A percentile compares a stretch with the other conserved stretches of the same genome.
Evolutionary conservation across 1,140 invertebrate species (phyloP).

Genomic region (Cyphomyrmex costatus): DNA sequence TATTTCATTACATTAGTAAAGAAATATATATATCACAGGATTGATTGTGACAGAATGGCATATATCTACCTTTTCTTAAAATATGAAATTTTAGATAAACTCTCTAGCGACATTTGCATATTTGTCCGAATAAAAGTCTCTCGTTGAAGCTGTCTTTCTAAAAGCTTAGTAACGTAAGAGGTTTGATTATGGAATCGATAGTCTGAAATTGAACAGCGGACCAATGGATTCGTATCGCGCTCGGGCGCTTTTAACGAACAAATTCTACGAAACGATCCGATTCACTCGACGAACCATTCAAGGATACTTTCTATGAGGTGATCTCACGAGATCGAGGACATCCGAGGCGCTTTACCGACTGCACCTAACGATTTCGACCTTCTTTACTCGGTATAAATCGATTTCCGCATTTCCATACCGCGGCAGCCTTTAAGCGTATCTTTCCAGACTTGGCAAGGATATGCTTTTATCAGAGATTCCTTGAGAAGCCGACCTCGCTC

Average conservation of each 20-base stretch:
- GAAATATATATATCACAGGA: background rate
- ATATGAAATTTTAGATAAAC: constrained; percentile 1
- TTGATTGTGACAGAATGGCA: background rate
- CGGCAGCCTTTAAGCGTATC: constrained; percentile 69
- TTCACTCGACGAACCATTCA: constrained; percentile 45
- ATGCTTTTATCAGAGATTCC: constrained; percentile 75
- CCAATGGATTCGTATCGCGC: constrained; percentile 40
- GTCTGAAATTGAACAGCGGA: background rate
- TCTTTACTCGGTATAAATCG: constrained; percentile 66
- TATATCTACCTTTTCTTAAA: background rate
- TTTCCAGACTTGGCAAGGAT: constrained; percentile 69
- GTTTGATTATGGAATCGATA: constrained; percentile 30
- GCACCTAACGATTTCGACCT: constrained; percentile 58
- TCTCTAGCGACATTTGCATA: background rate
- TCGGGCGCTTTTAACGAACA: constrained; percentile 52
- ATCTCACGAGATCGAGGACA: constrained; percentile 48
- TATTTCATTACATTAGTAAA: constrained; percentile 41
- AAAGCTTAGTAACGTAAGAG: background rate
- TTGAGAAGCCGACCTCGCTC: constrained; percentile 56
- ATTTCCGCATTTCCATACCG: constrained; percentile 69
- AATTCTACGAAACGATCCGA: constrained; percentile 52
- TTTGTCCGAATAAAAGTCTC: background rate
- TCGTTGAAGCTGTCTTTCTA: background rate
- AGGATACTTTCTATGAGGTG: constrained; percentile 23
- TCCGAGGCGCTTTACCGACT: constrained; percentile 49